A percentile compares a stretch with the other conserved stretches of the same genome.
These are phyloP conservation scores for Megalurothrips usitatus DNA, from an alignment of 2,888 invertebrate species.

Conservation along the genomic window DNA sequence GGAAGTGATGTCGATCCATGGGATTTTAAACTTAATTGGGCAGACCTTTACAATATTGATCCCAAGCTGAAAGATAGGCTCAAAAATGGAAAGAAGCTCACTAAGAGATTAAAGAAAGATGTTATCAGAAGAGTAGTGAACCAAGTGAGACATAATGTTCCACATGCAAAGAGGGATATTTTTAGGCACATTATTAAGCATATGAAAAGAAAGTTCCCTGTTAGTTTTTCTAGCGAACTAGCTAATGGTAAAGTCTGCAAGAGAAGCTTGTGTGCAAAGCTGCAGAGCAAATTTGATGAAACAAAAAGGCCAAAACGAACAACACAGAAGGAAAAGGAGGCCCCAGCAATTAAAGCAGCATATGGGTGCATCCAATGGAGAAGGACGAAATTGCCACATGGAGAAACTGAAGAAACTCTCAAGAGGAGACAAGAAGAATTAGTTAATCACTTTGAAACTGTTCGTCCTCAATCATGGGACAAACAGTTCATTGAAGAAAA, in stretches of 20 bases:
- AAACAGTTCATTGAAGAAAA: not conserved
- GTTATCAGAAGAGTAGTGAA: not conserved
- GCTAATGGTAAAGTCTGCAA: not conserved
- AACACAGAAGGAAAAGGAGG: not conserved
- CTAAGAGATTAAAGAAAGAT: not conserved
- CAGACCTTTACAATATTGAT: not conserved
- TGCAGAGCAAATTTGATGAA: not conserved
- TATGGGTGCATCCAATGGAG: not conserved
- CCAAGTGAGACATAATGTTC: not conserved
- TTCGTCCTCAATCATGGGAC: not conserved
- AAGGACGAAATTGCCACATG: not conserved
- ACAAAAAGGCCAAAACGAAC: not conserved
- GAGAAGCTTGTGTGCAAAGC: not conserved
- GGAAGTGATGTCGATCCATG: not conserved
- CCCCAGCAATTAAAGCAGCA: not conserved
- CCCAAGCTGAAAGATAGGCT: not conserved
- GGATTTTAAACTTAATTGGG: not conserved
- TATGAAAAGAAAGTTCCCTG: not conserved
- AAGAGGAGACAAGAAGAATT: not conserved
- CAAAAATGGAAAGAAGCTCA: not conserved
- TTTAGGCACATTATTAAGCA: not conserved
- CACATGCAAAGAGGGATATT: not conserved
- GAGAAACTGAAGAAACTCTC: not conserved
- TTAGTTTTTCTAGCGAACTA: not conserved
- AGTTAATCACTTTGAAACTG: not conserved